Base-by-base conservation (phyloP, 2,113 vertebrate species). In the Erythrolamprus reginae region DNA sequence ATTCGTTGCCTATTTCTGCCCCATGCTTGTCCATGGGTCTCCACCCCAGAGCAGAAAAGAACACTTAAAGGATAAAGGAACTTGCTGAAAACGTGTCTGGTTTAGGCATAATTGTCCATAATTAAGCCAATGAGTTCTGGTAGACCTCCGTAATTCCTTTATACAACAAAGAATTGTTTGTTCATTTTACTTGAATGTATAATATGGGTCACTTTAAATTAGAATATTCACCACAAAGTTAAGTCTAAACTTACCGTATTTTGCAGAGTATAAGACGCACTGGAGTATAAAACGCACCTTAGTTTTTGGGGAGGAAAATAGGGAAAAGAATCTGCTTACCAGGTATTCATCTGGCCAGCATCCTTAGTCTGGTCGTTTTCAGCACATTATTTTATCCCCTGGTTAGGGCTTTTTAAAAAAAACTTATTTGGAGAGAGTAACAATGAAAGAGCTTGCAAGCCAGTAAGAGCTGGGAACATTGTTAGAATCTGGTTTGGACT, bases 1-100 rank as follows among this genome's bases (percentile, higher is more conserved):
- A 24, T 1, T 5, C 4, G 89, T 88, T 58, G 90, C 48, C 88
- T 90, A 48, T 91, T 92, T 87, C 45, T 47, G 70, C 50, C 90
- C 82, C 4, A 17, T 58, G 89, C 89, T 93, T 2, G 24, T 84
- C 61, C 92, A 24, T 89, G 12, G 77, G 53, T 56, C 89, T 83
- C 61, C 61, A 56, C 42, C 5, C 51, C 33, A 52, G 88, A 61
- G 86, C 47, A 13, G 13, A 48, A 48, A 28, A 23, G n/a, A 90
- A 55, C 24, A n/a, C 19, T 38, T 6, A 65, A 90, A 28, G 50
- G 48, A 53, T 53, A 86, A 89, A 77, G 33, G 48, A 86, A 38
- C n/a, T 84, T 65, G 56, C 55, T 48, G 10, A 52, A 38, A 52
- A 24, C 65, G 0, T 5, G 26, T 52, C 58, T 52, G 33, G 42